phyloP scores from a whole-genome alignment of 2,888 invertebrate genomes.

The Esperia sulphurella region DNA sequence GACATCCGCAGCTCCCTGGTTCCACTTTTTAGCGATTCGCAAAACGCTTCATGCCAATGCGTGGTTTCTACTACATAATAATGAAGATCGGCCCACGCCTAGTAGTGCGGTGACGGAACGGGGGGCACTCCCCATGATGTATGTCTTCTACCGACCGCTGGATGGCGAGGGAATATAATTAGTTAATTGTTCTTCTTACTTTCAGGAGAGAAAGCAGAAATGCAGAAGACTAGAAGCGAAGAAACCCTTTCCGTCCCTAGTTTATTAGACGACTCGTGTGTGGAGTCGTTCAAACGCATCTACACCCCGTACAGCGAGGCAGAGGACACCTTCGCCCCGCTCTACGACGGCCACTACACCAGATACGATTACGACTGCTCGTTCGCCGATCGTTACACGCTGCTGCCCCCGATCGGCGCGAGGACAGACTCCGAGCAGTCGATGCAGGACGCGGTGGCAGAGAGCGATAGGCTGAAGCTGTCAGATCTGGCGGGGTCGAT shows the following conservation, averaged over 20 bases:
- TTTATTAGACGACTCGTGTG: constrained; percentile 39
- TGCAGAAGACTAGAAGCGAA: constrained; percentile 70
- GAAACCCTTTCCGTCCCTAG: constrained; percentile 57
- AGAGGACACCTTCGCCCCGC: constrained; percentile 43
- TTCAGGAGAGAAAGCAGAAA: constrained; percentile 47
- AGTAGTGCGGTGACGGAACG: too few relatives aligned
- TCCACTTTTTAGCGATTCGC: too few relatives aligned
- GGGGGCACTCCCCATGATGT: too few relatives aligned
- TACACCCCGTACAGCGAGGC: constrained; percentile 35
- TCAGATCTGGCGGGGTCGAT: constrained; percentile 40
- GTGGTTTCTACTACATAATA: too few relatives aligned
- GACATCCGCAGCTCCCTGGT: too few relatives aligned
- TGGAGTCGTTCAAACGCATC: constrained; percentile 22
- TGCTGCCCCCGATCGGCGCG: constrained; percentile 46
- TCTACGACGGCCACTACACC: constrained; percentile 49
- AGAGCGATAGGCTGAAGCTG: constrained; percentile 24
- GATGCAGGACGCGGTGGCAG: constrained; percentile 25
- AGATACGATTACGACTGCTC: constrained; percentile 56
- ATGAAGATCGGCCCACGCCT: too few relatives aligned
- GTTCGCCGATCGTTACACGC: constrained; percentile 34
- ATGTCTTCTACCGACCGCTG: too few relatives aligned
- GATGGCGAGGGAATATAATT: too few relatives aligned
- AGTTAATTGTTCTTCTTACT: too few relatives aligned
- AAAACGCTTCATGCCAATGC: too few relatives aligned
- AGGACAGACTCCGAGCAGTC: constrained; percentile 34